A percentile compares a stretch with the other conserved stretches of the same genome.
Conservation (phyloP, 1,140 invertebrate species). For the Pygmarrhopalites habei region DNA sequence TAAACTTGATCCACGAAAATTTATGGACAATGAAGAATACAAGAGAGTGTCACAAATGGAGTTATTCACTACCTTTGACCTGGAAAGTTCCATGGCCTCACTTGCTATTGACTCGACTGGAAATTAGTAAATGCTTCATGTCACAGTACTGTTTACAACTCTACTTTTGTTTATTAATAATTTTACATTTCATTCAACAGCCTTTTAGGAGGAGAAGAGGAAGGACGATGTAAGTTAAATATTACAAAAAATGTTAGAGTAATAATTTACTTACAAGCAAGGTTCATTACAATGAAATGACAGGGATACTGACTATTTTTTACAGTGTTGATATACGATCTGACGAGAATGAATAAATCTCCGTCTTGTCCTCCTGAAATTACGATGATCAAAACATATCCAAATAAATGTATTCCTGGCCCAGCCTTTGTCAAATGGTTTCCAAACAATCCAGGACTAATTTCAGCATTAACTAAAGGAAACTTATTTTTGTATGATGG, state of each 20-base stretch:
- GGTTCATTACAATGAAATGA: too few species aligned
- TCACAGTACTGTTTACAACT: background rate
- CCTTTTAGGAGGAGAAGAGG: conserved; percentile 7
- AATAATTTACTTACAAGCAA: too few species aligned
- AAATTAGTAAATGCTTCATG: conserved; percentile 1
- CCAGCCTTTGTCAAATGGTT: conserved; percentile 15
- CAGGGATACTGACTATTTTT: too few species aligned
- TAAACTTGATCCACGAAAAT: background rate
- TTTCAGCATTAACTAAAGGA: conserved; percentile 3
- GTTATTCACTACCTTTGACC: background rate
- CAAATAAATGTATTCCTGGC: too few species aligned
- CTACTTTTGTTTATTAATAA: background rate
- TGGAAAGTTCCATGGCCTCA: background rate
- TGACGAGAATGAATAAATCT: conserved; percentile 7
- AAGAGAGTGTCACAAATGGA: background rate
- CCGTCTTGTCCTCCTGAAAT: background rate
- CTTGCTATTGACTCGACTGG: conserved; percentile 5
- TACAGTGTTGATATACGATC: conserved; percentile 5
- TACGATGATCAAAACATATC: conserved; percentile 4
- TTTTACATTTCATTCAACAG: background rate
- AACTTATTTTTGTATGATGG: background rate
- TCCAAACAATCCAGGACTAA: background rate
- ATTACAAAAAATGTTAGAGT: too few species aligned
- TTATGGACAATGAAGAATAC: background rate
- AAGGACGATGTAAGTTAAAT: too few species aligned